A percentile compares a stretch with the other conserved stretches of the same genome.
Evolutionary conservation across 2,797 vertebrate genomes (phyloP).

Genomic region (Danio choprae): DNA sequence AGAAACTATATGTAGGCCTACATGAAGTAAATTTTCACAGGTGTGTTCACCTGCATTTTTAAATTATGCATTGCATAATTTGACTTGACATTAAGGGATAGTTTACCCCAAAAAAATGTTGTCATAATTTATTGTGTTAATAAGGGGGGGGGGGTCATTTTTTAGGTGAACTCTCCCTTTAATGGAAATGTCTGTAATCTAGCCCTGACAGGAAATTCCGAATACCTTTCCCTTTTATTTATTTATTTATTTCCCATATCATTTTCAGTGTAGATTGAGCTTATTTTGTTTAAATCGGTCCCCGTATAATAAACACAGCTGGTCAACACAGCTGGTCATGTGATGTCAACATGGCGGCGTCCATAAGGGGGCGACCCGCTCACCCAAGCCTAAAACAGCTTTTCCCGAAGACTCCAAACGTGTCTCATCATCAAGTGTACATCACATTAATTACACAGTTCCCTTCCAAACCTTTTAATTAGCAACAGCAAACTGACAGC

Average conservation of each 20-base stretch:
- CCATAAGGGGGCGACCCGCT: conserved; percentile 39
- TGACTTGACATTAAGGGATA: too few relatives aligned
- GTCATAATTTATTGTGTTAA: too few relatives aligned
- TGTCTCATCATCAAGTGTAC: neutral
- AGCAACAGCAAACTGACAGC: neutral
- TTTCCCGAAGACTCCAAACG: neutral
- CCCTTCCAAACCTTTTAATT: neutral
- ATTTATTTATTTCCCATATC: too few relatives aligned
- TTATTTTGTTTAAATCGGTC: neutral
- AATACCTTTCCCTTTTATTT: neutral
- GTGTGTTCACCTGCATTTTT: neutral
- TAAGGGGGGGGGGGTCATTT: too few relatives aligned
- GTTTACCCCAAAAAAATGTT: too few relatives aligned
- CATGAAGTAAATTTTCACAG: neutral
- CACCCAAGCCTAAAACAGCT: neutral
- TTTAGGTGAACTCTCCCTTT: neutral
- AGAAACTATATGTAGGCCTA: neutral
- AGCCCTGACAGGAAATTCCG: neutral
- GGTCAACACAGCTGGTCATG: conserved; percentile 21
- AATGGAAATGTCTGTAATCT: neutral
- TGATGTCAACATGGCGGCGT: conserved; percentile 33
- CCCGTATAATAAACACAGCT: neutral
- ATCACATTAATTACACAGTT: neutral
- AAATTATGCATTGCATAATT: neutral
- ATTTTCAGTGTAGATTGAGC: neutral